Conservation (phyloP, 2,888 invertebrate genomes). For the Drosophila emarginata region DNA sequence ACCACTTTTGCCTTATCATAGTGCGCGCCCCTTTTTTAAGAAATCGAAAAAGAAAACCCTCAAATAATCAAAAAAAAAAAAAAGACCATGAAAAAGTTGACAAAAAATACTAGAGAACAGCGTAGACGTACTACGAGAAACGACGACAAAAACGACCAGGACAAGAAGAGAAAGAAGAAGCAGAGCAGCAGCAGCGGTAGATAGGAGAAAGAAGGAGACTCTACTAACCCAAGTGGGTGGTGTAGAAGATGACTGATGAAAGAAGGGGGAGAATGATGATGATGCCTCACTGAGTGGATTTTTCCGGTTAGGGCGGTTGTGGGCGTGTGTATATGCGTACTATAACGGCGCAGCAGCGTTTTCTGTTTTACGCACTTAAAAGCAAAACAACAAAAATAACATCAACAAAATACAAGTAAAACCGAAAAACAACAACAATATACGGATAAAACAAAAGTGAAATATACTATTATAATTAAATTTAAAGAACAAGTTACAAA, state of each 20-base stretch:
- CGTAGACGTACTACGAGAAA: constrained; percentile 13
- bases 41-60: background rate
- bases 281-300: constrained; percentile 5
- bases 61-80: background rate
- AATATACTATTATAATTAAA: background rate
- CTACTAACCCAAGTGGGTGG: background rate
- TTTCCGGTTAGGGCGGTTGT: constrained; percentile 29
- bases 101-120: constrained; percentile 14
- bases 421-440: constrained; percentile 4
- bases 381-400: constrained; percentile 32
- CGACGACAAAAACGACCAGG: constrained; percentile 17
- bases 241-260: background rate
- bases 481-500: background rate
- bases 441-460: constrained; percentile 1
- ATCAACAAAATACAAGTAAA: constrained; percentile 1
- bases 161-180: background rate
- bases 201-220: background rate
- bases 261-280: background rate
- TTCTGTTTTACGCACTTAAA: constrained; percentile 68
- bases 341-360: constrained; percentile 49
- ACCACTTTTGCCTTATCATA: background rate
- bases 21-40: background rate
- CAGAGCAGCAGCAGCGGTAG: background rate
- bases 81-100: constrained; percentile 12
- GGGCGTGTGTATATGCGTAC: constrained; percentile 46